These are phyloP conservation scores for Aegithalos caudatus DNA, from an alignment of 2,113 vertebrate genomes.

Conservation along the genomic window DNA sequence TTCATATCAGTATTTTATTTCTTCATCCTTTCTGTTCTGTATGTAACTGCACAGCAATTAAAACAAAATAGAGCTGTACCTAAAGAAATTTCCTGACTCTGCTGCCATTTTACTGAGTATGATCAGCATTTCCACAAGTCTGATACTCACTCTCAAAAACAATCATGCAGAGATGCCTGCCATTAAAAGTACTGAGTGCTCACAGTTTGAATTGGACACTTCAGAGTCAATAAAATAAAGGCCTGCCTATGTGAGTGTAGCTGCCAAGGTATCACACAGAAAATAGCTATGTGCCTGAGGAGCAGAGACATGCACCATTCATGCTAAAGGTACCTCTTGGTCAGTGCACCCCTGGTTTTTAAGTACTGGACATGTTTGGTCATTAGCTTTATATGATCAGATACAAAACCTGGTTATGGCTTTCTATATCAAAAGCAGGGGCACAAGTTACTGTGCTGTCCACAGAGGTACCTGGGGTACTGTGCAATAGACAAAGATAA, in stretches of 20 bases:
- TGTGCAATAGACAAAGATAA: background rate
- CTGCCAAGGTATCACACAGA: background rate
- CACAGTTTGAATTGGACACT: background rate
- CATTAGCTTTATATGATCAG: background rate
- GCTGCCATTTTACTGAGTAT: background rate
- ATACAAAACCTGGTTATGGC: background rate
- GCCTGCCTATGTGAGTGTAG: background rate
- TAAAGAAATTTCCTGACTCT: background rate
- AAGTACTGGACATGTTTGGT: background rate
- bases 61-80: background rate
- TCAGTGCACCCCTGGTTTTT: background rate
- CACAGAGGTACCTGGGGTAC: background rate
- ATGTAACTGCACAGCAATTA: background rate
- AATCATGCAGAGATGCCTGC: background rate
- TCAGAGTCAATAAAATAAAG: background rate
- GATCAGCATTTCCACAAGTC: background rate
- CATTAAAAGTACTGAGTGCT: background rate
- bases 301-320: fast-evolving
- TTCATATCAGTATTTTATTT: background rate
- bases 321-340: background rate
- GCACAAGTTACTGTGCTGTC: background rate
- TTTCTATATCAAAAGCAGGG: background rate
- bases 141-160: background rate
- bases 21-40: background rate
- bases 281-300: background rate